Base-by-base conservation (phyloP, 1,140 invertebrate species). In the Rhagoletis zephyria region DNA sequence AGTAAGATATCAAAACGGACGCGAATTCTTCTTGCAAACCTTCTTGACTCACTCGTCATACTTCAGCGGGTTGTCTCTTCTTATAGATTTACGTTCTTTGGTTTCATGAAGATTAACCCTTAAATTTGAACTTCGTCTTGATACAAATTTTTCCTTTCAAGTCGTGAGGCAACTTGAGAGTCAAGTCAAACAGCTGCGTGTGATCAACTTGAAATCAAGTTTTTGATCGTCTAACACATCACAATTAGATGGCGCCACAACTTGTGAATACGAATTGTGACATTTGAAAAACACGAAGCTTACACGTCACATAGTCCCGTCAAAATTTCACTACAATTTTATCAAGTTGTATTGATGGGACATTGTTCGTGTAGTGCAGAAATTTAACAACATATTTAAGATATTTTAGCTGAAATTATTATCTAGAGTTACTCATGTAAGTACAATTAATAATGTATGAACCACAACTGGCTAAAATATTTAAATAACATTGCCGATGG, bases 241-340 rank as follows among this genome's bases (percentile, higher is more conserved):
- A 30, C 30, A 30, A 1, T 30, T 56, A 56, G 74, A 81, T 56
- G 74, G 14, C 74, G 48, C 74, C 7, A 1, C 1, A 48, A 14
- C 4, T 51, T 0, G 86, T 40, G 88, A 48, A 51, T 81, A 81
- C 89, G 89, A 90, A 89, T 86, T 89, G 88, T 90, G 88, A 90
- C 91, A 90, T 42, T 30, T 63, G 85, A 90, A 7, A 89, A 87
- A 48, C 74, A 90, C 87, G 87, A 88, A 88, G 88, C 90, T n/a
- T 89, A 90, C 91, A 91, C 91, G 91, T 91, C 91, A 91, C 90
- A 86, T 85, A 89, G 60, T 12, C 19, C 56, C 51, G 88, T 88
- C 87, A 81, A 56, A 0, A 56, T 48, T 81, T 81, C 48, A 9
- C n/a, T 10, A 12, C 16, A 51, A 48, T 56, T 81, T 56, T 3